Percentiles rank a stretch among this genome's conserved stretches.
These are phyloP conservation scores for Eilema sororculum DNA, from an alignment of 2,888 invertebrate genomes.

Conservation along the genomic window DNA sequence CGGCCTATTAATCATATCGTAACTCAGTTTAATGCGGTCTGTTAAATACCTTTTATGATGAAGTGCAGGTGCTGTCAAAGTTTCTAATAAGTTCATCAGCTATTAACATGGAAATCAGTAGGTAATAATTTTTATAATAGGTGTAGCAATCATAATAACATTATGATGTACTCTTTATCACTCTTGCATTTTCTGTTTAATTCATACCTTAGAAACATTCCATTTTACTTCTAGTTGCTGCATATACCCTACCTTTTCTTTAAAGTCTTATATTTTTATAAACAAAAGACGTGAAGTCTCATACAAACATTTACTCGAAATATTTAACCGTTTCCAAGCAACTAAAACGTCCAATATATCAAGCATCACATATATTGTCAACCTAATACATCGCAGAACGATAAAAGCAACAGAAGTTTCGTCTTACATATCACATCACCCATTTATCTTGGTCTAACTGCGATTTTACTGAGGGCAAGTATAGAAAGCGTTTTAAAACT, in stretches of 20 bases:
- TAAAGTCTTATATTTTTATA: not conserved
- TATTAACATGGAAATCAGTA: not conserved
- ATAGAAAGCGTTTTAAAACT: conserved; percentile 77
- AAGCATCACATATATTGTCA: conserved; percentile 11
- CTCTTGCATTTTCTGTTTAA: no score
- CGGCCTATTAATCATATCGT: not conserved
- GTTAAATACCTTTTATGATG: no score
- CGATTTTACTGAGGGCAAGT: conserved; percentile 45
- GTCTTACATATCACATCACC: conserved; percentile 41
- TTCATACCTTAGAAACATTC: not conserved
- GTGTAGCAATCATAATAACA: no score
- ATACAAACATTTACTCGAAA: not conserved
- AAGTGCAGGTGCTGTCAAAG: not conserved
- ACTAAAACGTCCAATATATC: not conserved
- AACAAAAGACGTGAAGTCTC: not conserved
- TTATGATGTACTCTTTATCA: no score
- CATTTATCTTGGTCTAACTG: conserved; percentile 50
- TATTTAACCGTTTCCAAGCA: not conserved
- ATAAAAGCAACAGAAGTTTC: conserved; percentile 37
- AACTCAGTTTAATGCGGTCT: no score
- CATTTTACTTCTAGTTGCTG: not conserved
- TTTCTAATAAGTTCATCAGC: no score
- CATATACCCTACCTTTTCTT: not conserved
- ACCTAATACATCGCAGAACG: conserved; percentile 20
- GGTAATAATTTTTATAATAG: no score